phyloP scores from a whole-genome alignment of 2,113 vertebrate genomes.

The Amblyornis subalaris region DNA sequence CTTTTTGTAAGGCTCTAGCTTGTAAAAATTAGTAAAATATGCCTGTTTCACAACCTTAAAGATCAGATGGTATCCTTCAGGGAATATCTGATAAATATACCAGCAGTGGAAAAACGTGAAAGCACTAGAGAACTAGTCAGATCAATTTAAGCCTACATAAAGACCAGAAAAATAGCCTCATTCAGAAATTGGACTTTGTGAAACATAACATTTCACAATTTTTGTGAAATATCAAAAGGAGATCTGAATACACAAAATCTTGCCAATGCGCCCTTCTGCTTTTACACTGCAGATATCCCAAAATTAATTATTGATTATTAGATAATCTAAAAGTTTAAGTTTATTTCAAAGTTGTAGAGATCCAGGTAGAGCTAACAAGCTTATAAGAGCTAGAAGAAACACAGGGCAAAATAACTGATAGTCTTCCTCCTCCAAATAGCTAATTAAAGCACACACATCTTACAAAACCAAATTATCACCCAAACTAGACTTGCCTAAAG shows the following conservation, averaged over 20 bases:
- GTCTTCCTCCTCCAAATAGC: not conserved
- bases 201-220: not conserved
- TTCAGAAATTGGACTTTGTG: not conserved
- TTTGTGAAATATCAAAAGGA: not conserved
- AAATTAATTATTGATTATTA: not conserved
- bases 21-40: not conserved
- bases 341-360: not conserved
- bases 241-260: not conserved
- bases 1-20: not conserved
- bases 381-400: not conserved
- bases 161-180: not conserved
- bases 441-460: not conserved
- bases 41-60: not conserved
- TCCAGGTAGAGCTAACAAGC: not conserved
- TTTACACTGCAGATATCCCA: not conserved
- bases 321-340: not conserved
- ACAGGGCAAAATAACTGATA: not conserved
- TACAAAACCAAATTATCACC: not conserved
- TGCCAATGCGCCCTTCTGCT: not conserved
- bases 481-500: not conserved
- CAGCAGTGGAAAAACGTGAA: not conserved
- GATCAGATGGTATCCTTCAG: not conserved
- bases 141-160: not conserved
- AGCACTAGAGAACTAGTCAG: not conserved
- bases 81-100: not conserved